Evolutionary conservation across 2,888 invertebrate genomes (phyloP), one percentile per base, ranked within the genome.

Genomic region (Crocallis elinguaria): DNA sequence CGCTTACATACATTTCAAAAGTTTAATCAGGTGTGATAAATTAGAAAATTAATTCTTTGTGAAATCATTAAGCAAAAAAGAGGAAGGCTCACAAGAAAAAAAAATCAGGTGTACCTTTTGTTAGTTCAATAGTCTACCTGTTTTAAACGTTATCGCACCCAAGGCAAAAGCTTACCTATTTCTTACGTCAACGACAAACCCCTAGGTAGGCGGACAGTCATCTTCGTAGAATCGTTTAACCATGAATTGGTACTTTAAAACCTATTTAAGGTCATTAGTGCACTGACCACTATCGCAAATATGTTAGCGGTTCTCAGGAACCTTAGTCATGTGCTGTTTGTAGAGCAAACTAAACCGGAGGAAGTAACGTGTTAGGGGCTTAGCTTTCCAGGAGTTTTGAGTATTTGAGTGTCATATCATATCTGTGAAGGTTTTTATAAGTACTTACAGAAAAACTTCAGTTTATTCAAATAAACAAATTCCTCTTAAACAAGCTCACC

Each of bases 181-280:
- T 41, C 12, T 19, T 19, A 19, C 19, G 19, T 4, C 3, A 6
- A 33, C 33, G 19, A 11, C 13, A 23, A 23, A 37, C 25, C n/a
- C 25, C 14, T 39, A n/a, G n/a, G n/a, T n/a, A n/a, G n/a, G n/a
- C n/a, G 11, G 7, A 38, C 16, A 23, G 6, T 29, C 3, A 14
- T 11, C 13, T 39, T 29, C 14, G n/a, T 13, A 35, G 17, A 35
- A 39, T 29, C 38, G 19, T 33, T 45, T 39, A 56, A 30, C 32
- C 14, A 27, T 27, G 21, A 33, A 21, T 36, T 19, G 33, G 35
- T 17, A 38, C 42, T 60, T 48, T 44, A 62, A 63, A 62, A 53
- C 46, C 49, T 53, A 59, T 64, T 58, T 65, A 62, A 57, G 65
- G 64, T 59, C 55, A 51, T 56, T 57, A 58, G 42, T 56, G 50